Conservation (phyloP, 2,113 vertebrate species). For the Fukomys damarensis region DNA sequence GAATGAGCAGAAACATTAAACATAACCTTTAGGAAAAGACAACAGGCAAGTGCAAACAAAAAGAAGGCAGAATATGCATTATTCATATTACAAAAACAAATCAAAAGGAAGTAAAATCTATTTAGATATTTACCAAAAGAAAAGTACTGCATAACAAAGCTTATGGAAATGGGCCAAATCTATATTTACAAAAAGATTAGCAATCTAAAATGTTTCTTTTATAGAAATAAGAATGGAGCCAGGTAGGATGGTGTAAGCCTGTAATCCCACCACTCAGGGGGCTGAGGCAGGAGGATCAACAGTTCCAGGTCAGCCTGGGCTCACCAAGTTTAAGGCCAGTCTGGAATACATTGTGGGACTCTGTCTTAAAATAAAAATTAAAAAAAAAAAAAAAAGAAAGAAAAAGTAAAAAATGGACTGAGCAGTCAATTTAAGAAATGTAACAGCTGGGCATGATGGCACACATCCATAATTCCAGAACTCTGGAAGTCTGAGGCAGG, state of each 20-base stretch:
- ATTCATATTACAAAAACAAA: conserved; percentile 75
- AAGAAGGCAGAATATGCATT: conserved; percentile 72
- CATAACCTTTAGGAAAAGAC: conserved; percentile 77
- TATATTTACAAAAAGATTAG: conserved; percentile 59
- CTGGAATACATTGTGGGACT: background rate
- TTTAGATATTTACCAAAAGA: conserved; percentile 73
- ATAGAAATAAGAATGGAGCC: background rate
- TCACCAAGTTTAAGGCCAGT: background rate
- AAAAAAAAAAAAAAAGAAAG: background rate
- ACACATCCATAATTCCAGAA: background rate
- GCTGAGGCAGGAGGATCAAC: background rate
- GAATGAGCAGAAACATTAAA: conserved; percentile 77
- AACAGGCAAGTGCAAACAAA: conserved; percentile 74
- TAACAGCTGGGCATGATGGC: background rate
- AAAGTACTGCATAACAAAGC: conserved; percentile 43
- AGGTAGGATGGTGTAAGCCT: background rate
- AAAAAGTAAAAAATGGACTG: background rate
- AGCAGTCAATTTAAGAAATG: conserved; percentile 27
- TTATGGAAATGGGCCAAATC: background rate
- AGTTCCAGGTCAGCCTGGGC: background rate
- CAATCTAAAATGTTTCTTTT: conserved; percentile 19
- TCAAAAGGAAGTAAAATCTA: conserved; percentile 67
- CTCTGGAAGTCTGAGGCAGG: background rate
- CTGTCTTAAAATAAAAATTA: background rate
- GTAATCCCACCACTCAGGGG: background rate